Conservation (phyloP, 2,797 vertebrate genomes). For the Echeneis naucrates region DNA sequence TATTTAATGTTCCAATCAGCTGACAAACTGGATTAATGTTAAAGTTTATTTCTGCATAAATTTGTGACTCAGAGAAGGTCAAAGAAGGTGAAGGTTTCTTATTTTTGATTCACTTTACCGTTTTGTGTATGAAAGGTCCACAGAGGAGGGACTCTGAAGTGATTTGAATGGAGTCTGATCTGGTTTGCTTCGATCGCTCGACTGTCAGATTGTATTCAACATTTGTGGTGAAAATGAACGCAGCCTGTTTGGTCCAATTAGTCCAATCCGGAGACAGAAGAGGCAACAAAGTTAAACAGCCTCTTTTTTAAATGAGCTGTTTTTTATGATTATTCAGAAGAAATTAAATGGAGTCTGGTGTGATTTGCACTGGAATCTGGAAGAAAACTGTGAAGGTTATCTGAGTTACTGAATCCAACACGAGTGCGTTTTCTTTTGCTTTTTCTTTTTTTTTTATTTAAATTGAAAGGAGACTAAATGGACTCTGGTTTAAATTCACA, state of each 20-base stretch:
- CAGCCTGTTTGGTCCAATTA: no score
- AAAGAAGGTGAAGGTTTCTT: background rate
- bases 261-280: no score
- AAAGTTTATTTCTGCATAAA: background rate
- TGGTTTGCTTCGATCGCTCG: background rate
- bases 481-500: background rate
- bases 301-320: background rate
- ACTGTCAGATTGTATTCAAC: background rate
- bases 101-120: no score
- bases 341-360: background rate
- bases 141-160: background rate
- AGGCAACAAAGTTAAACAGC: no score
- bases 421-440: no score
- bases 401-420: no score
- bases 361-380: background rate
- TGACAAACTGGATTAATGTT: background rate
- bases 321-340: background rate
- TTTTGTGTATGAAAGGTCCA: background rate
- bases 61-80: background rate
- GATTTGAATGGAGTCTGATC: background rate
- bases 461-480: background rate
- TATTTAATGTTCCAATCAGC: background rate
- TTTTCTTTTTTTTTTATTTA: no score
- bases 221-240: no score
- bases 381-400: no score